Conservation (phyloP, 2,797 vertebrate species). For the Crocodylus rhombifer region DNA sequence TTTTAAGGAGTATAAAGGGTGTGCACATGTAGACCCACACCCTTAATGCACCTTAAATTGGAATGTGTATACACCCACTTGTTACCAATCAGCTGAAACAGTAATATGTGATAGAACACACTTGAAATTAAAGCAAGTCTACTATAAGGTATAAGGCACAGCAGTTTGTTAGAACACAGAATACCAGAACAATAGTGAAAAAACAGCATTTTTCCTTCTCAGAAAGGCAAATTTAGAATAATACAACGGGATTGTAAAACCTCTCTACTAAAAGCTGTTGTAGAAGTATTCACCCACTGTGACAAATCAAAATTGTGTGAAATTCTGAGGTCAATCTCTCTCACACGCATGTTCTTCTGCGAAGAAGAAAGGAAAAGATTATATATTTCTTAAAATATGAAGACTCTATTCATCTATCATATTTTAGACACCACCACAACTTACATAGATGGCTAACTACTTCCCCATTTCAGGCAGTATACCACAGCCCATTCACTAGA, state of each 20-base stretch:
- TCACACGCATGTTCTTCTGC: background rate
- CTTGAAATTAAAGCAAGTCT: background rate
- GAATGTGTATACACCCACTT: no score
- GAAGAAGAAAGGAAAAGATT: background rate
- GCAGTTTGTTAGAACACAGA: background rate
- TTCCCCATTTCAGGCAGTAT: constrained; percentile 47
- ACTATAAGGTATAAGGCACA: background rate
- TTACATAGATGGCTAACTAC: constrained; percentile 32
- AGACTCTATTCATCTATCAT: constrained; percentile 1
- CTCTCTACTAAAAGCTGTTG: background rate
- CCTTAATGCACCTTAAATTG: no score
- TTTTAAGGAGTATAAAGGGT: no score
- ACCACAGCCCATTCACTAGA: constrained; percentile 54
- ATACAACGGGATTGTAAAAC: background rate
- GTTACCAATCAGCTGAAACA: background rate
- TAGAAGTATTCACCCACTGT: background rate
- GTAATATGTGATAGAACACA: background rate
- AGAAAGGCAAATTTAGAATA: background rate
- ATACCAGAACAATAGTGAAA: background rate
- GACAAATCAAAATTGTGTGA: background rate
- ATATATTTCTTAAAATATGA: constrained; percentile 4
- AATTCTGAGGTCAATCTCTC: constrained; percentile 2
- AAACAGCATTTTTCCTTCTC: background rate
- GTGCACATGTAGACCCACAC: no score
- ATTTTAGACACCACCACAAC: background rate